Conservation (phyloP, 2,888 invertebrate genomes). For the Drepana falcataria region DNA sequence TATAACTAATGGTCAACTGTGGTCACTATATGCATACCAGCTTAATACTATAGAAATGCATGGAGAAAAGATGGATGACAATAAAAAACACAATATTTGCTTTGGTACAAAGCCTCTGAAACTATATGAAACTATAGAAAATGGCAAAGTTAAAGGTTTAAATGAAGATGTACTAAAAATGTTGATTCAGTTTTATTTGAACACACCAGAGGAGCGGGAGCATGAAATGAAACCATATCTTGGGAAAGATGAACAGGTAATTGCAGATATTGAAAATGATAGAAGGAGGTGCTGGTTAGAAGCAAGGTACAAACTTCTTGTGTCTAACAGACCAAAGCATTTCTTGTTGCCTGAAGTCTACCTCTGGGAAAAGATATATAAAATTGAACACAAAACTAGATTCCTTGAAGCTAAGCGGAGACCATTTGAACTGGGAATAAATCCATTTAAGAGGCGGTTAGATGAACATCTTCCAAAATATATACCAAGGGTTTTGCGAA, state of each 20-base stretch:
- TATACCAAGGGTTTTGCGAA: conserved; percentile 83
- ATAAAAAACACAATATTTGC: conserved; percentile 87
- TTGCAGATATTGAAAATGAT: conserved; percentile 84
- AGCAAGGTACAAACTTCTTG: conserved; percentile 81
- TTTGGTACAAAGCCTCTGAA: conserved; percentile 86
- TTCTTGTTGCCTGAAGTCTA: conserved; percentile 83
- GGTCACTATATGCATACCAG: conserved; percentile 94
- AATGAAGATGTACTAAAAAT: conserved; percentile 87
- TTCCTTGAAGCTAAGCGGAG: conserved; percentile 83
- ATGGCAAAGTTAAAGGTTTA: conserved; percentile 85
- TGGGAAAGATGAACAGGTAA: conserved; percentile 69
- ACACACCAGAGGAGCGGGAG: conserved; percentile 80
- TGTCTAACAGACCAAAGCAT: conserved; percentile 82
- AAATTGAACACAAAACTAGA: conserved; percentile 83
- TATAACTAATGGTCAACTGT: conserved; percentile 91
- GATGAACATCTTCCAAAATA: conserved; percentile 83
- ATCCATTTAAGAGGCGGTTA: conserved; percentile 81
- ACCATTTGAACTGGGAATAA: conserved; percentile 82
- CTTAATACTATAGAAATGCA: conserved; percentile 90
- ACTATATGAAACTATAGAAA: conserved; percentile 86
- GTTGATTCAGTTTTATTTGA: conserved; percentile 86
- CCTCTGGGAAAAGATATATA: conserved; percentile 91
- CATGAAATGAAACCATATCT: conserved; percentile 87
- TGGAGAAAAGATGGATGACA: conserved; percentile 79
- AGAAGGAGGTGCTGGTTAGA: conserved; percentile 85